Evolutionary conservation across 2,797 vertebrate species (phyloP).

Genomic region (Smutsia temminckii): DNA sequence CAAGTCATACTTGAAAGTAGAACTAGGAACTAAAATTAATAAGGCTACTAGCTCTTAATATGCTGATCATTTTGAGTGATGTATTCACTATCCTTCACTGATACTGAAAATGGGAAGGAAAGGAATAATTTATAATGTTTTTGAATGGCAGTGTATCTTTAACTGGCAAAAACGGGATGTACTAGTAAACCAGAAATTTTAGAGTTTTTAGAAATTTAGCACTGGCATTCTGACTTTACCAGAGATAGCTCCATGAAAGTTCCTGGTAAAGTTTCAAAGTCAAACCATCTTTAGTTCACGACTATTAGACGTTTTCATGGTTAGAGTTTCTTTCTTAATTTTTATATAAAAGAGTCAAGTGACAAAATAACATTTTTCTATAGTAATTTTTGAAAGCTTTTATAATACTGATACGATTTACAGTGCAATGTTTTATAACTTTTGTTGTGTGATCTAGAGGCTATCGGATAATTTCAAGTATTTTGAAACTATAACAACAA

Average conservation of each 20-base stretch:
- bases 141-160: neutral
- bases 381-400: neutral
- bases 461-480: neutral
- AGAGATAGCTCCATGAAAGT: neutral
- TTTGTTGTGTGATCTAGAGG: neutral
- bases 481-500: neutral
- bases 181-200: neutral
- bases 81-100: neutral
- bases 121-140: neutral
- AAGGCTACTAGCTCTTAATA: rapidly evolving
- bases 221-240: neutral
- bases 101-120: neutral
- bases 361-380: neutral
- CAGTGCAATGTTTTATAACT: neutral
- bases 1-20: neutral
- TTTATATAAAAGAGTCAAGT: neutral
- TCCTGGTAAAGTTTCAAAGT: neutral
- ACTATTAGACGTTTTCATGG: neutral
- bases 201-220: neutral
- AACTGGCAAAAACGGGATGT: neutral
- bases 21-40: neutral
- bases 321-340: neutral
- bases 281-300: neutral
- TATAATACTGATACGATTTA: neutral
- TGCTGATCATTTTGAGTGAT: neutral